Conservation (phyloP, 1,140 invertebrate genomes). For the Tetramorium alpestre region DNA sequence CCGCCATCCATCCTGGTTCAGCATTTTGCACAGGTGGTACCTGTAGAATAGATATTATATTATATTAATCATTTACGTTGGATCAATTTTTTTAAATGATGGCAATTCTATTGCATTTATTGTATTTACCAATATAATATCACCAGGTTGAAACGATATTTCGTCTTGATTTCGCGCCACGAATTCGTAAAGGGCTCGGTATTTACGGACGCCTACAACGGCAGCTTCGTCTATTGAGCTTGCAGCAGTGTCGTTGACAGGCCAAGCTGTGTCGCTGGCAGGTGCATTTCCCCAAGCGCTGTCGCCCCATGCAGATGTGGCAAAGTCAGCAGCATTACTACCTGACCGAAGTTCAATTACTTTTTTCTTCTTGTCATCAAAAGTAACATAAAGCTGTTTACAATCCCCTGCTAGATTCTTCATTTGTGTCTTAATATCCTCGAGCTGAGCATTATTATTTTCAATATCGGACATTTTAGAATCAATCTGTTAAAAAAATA, state of each 20-base stretch:
- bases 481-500: slow-evolving; percentile 87
- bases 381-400: slow-evolving; percentile 86
- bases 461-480: slow-evolving; percentile 93
- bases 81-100: not conserved
- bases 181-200: slow-evolving; percentile 97
- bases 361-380: slow-evolving; percentile 87
- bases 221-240: slow-evolving; percentile 79
- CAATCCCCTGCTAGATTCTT: slow-evolving; percentile 87
- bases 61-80: not conserved
- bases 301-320: slow-evolving; percentile 75
- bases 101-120: not conserved
- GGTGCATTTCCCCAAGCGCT: slow-evolving; percentile 81
- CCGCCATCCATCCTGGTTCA: slow-evolving; percentile 99
- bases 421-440: slow-evolving; percentile 89
- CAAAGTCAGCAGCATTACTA: slow-evolving; percentile 67
- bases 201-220: slow-evolving; percentile 88
- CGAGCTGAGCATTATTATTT: slow-evolving; percentile 92
- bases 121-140: slow-evolving; percentile 92
- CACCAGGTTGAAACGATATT: slow-evolving; percentile 96
- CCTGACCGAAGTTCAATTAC: slow-evolving; percentile 78
- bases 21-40: slow-evolving; percentile 94
- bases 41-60: slow-evolving; percentile 77
- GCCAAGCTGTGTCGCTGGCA: slow-evolving; percentile 84
- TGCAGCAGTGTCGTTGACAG: slow-evolving; percentile 82
- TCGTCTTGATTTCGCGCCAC: slow-evolving; percentile 97